Base-by-base conservation (phyloP, 2,113 vertebrate genomes). In the Anseranas semipalmata region DNA sequence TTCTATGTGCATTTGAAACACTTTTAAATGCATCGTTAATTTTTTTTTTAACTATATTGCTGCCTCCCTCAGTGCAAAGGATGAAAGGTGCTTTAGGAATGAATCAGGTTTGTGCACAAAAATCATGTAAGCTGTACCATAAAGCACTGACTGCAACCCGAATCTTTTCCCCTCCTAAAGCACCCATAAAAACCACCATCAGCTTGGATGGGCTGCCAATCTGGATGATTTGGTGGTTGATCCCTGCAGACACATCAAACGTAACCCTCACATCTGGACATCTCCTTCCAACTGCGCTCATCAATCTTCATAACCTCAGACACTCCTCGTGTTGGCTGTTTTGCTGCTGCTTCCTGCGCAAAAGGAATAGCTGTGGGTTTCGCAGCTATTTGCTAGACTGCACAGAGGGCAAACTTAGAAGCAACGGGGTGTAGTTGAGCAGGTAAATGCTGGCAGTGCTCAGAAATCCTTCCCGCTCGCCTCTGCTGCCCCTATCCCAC, bases 221-320 rank as follows among this genome's bases (percentile, higher is more conserved):
- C 14, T 18, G 45, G 15, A 56, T 43, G 7, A 58, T 12, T 24
- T 35, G 8, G 24, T 10, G 33, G 35, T 21, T 85, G 18, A 45
- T 35, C 55, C 50, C 50, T 43, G 45, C 56, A 66, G 71, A 48
- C 28, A 62, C 56, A 52, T 56, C 62, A 66, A 68, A 56, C 6
- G 2, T 45, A 78, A 53, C 35, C 39, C 7, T 30, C 59, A 59
- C 14, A 68, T 21, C 24, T 14, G 9, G 45, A 39, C 41, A 48
- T 8, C 32, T 73, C 17, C 32, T 39, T 63, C 52, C 59, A 60
- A 30, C 13, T 68, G n/a, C 0, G 0, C 59, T 66, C 67, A 50
- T 35, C 43, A 90, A 60, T 24, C 4, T 0, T 33, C 66, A 39
- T 22, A 50, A 55, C 28, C 50, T 65, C 89, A 78, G 28, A 84